Evolutionary conservation across 2,888 invertebrate genomes (phyloP).

Genomic region (Drosophila koepferae): DNA sequence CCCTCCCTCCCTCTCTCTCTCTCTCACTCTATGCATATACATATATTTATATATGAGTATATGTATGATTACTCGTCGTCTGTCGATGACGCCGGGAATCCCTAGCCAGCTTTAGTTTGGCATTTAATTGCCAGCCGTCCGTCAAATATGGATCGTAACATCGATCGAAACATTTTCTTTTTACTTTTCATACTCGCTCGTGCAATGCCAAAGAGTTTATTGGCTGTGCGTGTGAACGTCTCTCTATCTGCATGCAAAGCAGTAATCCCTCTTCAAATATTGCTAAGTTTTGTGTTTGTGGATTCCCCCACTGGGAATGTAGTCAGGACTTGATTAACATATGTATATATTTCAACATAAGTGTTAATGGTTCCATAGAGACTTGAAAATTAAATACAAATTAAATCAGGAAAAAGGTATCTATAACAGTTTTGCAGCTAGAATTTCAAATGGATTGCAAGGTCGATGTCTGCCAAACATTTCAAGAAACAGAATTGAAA

Average conservation of each 20-base stretch:
- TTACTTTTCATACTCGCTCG: neutral
- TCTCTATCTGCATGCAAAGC: neutral
- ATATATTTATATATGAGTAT: neutral
- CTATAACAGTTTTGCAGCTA: neutral
- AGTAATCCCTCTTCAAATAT: neutral
- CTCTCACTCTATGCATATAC: neutral
- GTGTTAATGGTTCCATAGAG: neutral
- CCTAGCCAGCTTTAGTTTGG: slow-evolving; percentile 65
- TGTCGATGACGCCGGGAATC: slow-evolving; percentile 73
- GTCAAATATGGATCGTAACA: slow-evolving; percentile 66
- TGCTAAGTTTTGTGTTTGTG: neutral
- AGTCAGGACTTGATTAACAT: neutral
- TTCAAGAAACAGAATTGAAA: neutral
- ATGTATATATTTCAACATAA: neutral
- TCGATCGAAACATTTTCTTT: slow-evolving; percentile 3
- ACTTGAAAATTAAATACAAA: neutral
- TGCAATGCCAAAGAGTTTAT: neutral
- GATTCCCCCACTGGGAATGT: neutral
- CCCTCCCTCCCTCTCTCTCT: neutral
- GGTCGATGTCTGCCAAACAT: no score
- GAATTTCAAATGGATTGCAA: neutral
- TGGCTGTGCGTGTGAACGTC: neutral
- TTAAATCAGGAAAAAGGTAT: neutral
- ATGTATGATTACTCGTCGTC: slow-evolving; percentile 49
- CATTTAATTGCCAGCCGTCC: slow-evolving; percentile 60